Conservation (phyloP, 2,888 invertebrate species). For the Griposia aprilina region DNA sequence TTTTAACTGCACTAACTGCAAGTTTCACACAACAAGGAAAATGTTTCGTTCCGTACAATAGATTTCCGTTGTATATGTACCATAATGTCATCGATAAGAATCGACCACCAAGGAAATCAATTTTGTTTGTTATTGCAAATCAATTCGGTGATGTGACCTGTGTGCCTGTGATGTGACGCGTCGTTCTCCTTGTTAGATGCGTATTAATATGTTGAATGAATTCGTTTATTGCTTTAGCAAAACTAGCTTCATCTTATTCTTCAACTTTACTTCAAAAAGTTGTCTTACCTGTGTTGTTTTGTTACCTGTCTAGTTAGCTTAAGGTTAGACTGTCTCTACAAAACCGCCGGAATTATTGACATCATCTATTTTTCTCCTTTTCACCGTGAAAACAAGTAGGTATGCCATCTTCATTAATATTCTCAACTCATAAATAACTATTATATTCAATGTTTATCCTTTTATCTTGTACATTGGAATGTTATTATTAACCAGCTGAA, state of each 20-base stretch:
- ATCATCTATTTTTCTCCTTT: background rate
- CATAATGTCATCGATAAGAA: conserved; percentile 39
- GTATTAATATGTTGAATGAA: background rate
- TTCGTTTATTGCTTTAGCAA: background rate
- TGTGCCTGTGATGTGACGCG: background rate
- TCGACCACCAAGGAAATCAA: conserved; percentile 32
- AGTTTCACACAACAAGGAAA: conserved; percentile 53
- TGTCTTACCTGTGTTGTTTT: background rate
- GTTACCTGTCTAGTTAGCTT: background rate
- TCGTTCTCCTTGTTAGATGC: conserved; percentile 11
- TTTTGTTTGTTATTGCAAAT: conserved; percentile 42
- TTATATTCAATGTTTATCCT: conserved; percentile 29
- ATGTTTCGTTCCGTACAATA: conserved; percentile 43
- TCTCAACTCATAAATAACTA: conserved; percentile 12
- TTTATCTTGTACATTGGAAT: conserved; percentile 28
- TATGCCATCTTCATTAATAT: conserved; percentile 6
- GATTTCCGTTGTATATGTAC: conserved; percentile 51
- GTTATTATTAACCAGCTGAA: conserved; percentile 30
- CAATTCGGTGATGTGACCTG: conserved; percentile 22
- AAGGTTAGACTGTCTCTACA: background rate
- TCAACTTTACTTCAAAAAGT: background rate
- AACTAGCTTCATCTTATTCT: background rate
- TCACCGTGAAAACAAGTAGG: background rate
- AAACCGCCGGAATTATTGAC: background rate
- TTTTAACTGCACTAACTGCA: conserved; percentile 18